Conservation (phyloP, 2,113 vertebrate genomes). For the Corythornis madagascariensis region DNA sequence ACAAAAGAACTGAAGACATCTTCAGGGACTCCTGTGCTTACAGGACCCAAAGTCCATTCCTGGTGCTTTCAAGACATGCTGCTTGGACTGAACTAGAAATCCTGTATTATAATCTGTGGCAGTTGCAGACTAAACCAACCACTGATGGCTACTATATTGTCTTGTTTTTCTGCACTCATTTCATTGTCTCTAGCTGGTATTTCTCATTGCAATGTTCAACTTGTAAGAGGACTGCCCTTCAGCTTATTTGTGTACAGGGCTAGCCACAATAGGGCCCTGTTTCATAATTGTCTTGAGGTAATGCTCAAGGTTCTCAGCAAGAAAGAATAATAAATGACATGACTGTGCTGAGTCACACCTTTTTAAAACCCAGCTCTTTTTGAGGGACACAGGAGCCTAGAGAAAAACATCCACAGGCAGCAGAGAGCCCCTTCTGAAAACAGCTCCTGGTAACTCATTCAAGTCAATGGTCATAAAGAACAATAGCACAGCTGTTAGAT, state of each 20-base stretch:
- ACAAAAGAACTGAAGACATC: too few relatives aligned
- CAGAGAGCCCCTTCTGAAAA: conserved; percentile 36
- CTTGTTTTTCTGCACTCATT: background rate
- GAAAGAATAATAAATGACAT: conserved; percentile 26
- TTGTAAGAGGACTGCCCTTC: background rate
- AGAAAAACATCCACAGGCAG: background rate
- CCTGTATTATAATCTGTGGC: background rate
- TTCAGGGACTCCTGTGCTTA: background rate
- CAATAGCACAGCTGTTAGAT: conserved; percentile 61
- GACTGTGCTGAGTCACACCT: conserved; percentile 54
- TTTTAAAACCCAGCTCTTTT: conserved; percentile 37
- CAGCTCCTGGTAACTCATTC: conserved; percentile 48
- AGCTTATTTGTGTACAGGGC: background rate
- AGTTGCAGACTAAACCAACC: background rate
- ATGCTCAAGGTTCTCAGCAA: conserved; percentile 19
- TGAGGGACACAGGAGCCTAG: conserved; percentile 10
- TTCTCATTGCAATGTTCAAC: conserved; percentile 4
- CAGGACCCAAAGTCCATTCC: background rate
- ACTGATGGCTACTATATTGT: background rate
- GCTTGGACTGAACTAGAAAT: background rate
- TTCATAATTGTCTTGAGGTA: conserved; percentile 36
- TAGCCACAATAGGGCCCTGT: background rate
- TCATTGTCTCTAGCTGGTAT: background rate
- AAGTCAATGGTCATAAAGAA: conserved; percentile 48
- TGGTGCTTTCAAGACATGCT: background rate